Evolutionary conservation across 2,888 invertebrate species (phyloP).

Genomic region (Augiades crinisus): DNA sequence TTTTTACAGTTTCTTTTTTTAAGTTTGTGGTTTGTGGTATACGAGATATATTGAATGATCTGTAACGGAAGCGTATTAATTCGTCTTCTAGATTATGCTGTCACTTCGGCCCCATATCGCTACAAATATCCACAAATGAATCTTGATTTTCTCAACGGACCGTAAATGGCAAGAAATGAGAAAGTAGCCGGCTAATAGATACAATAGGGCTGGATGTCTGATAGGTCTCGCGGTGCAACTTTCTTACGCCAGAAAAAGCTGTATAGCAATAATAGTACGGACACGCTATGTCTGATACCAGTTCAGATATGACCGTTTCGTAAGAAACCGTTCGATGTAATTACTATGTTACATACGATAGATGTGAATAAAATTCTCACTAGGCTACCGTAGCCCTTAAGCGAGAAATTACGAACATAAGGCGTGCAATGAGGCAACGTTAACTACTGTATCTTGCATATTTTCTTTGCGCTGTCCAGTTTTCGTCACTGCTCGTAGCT

Average conservation of each 20-base stretch:
- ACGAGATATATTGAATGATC: not conserved
- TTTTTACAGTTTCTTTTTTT: not conserved
- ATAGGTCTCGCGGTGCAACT: conserved; percentile 66
- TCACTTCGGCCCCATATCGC: conserved; percentile 51
- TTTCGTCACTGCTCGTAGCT: conserved; percentile 59
- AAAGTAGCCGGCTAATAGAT: conserved; percentile 77
- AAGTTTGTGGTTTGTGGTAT: not conserved
- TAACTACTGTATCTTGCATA: conserved; percentile 41
- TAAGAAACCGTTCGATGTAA: conserved; percentile 58
- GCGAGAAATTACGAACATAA: conserved; percentile 47
- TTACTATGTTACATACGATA: conserved; percentile 53
- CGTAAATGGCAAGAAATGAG: conserved; percentile 77
- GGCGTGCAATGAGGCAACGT: conserved; percentile 43
- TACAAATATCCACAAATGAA: conserved; percentile 58
- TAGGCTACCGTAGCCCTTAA: conserved; percentile 39
- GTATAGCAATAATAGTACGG: conserved; percentile 43
- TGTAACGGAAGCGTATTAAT: conserved; percentile 10
- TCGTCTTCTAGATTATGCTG: conserved; percentile 41
- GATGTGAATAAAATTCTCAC: conserved; percentile 36
- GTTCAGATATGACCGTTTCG: conserved; percentile 57
- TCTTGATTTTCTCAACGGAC: conserved; percentile 72
- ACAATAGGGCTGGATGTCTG: conserved; percentile 72
- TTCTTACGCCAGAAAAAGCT: conserved; percentile 71
- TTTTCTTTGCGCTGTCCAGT: conserved; percentile 49
- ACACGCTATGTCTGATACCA: conserved; percentile 30